phyloP scores from a whole-genome alignment of 2,797 vertebrate genomes.

The Simalia tracyae region DNA sequence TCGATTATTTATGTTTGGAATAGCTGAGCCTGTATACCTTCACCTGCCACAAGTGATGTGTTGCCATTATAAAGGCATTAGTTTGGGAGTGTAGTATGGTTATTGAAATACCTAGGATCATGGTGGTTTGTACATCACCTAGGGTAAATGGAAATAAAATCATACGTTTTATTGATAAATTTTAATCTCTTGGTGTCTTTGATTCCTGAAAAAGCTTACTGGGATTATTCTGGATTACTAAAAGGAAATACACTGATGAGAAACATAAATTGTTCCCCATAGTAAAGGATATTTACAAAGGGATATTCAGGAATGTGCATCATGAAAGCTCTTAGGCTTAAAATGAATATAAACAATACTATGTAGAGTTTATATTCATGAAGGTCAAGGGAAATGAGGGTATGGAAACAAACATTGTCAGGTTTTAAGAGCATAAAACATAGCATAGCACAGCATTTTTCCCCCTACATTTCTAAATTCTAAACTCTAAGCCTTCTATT shows the following conservation, averaged over 20 bases:
- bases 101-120: neutral
- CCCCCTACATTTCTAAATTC: neutral
- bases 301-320: neutral
- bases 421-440: neutral
- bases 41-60: neutral
- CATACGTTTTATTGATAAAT: neutral
- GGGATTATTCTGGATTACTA: neutral
- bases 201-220: neutral
- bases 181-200: neutral
- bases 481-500: neutral
- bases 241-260: neutral
- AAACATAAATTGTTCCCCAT: neutral
- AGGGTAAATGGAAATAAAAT: neutral
- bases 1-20: neutral
- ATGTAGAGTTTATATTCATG: constrained; percentile 12
- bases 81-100: neutral
- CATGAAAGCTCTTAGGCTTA: constrained; percentile 6
- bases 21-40: neutral
- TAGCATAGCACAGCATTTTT: neutral
- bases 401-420: neutral
- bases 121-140: neutral
- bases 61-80: neutral
- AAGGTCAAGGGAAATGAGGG: neutral
- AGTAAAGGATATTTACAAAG: neutral
- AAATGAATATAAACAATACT: neutral